Conservation (phyloP, 2,888 invertebrate species). For the Miltochrista miniata region DNA sequence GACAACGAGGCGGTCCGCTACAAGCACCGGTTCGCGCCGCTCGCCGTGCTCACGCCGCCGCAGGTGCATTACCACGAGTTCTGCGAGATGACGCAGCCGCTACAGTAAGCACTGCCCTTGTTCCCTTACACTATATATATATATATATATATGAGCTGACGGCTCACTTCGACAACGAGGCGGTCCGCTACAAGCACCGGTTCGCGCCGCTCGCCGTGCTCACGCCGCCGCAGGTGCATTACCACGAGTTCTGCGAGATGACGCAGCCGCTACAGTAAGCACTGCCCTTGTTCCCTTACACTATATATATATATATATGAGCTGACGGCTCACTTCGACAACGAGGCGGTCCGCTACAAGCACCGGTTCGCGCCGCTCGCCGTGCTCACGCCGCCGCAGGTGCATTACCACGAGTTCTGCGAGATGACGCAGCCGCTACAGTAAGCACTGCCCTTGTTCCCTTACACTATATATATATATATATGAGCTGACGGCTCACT, state of each 20-base stretch:
- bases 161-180: constrained; percentile 95
- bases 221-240: constrained; percentile 95
- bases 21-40: constrained; percentile 96
- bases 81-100: constrained; percentile 90
- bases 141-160: constrained; percentile 92
- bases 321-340: constrained; percentile 95
- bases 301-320: too few relatives aligned
- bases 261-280: constrained; percentile 81
- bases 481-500: constrained; percentile 94
- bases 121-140: too few relatives aligned
- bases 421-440: constrained; percentile 90
- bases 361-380: constrained; percentile 96
- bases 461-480: too few relatives aligned
- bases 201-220: constrained; percentile 95
- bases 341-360: constrained; percentile 96
- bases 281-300: too few relatives aligned
- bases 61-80: constrained; percentile 96
- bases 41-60: constrained; percentile 93
- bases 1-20: constrained; percentile 97
- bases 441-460: too few relatives aligned
- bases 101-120: constrained; percentile 24
- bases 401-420: constrained; percentile 94
- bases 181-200: constrained; percentile 96
- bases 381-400: constrained; percentile 93
- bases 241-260: constrained; percentile 94